Conservation (phyloP, 1,140 invertebrate species). For the Portunus trituberculatus region DNA sequence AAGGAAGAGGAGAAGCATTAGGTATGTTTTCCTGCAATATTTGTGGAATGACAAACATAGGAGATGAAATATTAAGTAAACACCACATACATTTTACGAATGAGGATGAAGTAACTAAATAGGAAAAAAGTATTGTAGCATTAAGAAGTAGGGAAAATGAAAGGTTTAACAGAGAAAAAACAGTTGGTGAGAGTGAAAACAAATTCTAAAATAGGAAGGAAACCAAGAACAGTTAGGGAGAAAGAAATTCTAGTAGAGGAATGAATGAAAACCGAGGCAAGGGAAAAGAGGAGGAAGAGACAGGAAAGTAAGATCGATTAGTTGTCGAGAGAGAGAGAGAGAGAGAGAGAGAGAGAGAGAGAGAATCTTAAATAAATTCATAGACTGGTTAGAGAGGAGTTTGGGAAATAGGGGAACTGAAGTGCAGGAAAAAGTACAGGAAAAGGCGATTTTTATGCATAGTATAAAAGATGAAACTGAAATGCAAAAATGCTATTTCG, state of each 20-base stretch:
- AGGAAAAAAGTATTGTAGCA: no score
- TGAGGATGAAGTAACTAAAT: no score
- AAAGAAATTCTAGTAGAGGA: background rate
- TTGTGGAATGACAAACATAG: no score
- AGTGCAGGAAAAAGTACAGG: no score
- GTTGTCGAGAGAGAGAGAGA: constrained; percentile 31
- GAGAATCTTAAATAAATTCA: background rate
- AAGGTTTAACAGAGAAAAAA: background rate
- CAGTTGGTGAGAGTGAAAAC: background rate
- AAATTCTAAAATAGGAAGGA: background rate
- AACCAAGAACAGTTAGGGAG: background rate
- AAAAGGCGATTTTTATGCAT: no score
- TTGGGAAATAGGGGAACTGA: no score
- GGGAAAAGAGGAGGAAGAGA: constrained; percentile 3
- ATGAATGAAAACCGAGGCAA: background rate
- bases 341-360: constrained; percentile 51
- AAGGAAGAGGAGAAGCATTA: no score
- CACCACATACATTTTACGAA: no score
- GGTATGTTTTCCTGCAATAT: no score
- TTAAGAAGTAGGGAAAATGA: background rate
- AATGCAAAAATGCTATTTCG: no score
- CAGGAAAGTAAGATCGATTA: background rate
- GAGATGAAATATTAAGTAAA: no score
- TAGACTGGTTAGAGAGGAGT: background rate
- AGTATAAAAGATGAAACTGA: no score